phyloP scores from a whole-genome alignment of 1,140 invertebrate species.

The Copidosoma floridanum region DNA sequence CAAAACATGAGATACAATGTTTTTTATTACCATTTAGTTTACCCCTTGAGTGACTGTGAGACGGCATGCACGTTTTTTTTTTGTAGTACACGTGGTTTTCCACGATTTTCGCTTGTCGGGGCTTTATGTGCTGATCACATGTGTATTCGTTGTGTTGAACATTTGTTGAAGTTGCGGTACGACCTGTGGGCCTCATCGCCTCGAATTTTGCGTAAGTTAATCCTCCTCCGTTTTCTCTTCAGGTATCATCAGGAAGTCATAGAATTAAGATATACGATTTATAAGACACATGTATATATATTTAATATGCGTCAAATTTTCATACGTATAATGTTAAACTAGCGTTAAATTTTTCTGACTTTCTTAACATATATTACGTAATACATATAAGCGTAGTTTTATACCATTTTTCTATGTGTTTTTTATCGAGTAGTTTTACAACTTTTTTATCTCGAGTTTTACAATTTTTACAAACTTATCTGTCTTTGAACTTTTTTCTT shows the following conservation, averaged over 20 bases:
- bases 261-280: no score
- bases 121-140: slow-evolving; percentile 5
- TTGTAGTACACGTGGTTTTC: neutral
- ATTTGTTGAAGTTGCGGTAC: neutral
- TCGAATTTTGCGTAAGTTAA: slow-evolving; percentile 1
- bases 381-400: no score
- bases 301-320: neutral
- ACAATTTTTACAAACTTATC: slow-evolving; percentile 4
- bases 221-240: neutral
- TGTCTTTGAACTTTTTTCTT: neutral
- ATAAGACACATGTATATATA: no score
- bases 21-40: neutral
- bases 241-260: slow-evolving; percentile 9
- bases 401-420: neutral
- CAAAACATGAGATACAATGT: no score
- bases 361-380: no score
- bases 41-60: neutral
- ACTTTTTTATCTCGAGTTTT: neutral
- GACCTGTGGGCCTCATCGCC: neutral
- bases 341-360: neutral
- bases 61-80: neutral
- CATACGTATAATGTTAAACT: neutral
- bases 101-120: slow-evolving; percentile 4
- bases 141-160: slow-evolving; percentile 1
- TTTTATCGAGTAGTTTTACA: neutral